A percentile compares a stretch with the other conserved stretches of the same genome.
phyloP scores from a whole-genome alignment of 1,140 invertebrate genomes.

The Homarus americanus region DNA sequence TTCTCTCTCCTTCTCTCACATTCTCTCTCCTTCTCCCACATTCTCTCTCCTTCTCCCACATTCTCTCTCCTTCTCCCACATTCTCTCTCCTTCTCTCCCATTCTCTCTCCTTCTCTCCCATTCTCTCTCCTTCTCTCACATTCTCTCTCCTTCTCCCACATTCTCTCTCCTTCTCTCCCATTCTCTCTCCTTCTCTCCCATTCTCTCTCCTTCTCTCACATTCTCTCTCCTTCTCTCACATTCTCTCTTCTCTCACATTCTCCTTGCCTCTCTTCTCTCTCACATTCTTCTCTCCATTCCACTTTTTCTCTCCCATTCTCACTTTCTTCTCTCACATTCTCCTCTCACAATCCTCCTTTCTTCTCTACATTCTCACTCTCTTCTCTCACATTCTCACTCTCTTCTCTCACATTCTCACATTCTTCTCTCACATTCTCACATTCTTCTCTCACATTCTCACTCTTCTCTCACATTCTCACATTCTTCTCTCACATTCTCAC shows the following conservation, averaged over 20 bases:
- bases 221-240: background rate
- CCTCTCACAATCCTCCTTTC: no score
- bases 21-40: conserved; percentile 34
- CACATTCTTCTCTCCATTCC: background rate
- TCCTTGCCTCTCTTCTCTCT: no score
- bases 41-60: background rate
- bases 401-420: no score
- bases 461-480: no score
- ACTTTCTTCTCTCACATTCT: background rate
- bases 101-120: conserved; percentile 20
- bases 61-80: conserved; percentile 4
- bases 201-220: background rate
- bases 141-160: background rate
- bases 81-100: conserved; percentile 22
- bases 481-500: no score
- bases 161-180: background rate
- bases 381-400: no score
- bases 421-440: no score
- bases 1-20: conserved; percentile 41
- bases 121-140: background rate
- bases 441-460: no score
- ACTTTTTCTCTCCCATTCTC: background rate
- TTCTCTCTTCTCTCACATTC: background rate
- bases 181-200: background rate
- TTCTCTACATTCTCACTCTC: no score